phyloP scores from a whole-genome alignment of 1,140 invertebrate genomes.

The Tribolium castaneum region DNA sequence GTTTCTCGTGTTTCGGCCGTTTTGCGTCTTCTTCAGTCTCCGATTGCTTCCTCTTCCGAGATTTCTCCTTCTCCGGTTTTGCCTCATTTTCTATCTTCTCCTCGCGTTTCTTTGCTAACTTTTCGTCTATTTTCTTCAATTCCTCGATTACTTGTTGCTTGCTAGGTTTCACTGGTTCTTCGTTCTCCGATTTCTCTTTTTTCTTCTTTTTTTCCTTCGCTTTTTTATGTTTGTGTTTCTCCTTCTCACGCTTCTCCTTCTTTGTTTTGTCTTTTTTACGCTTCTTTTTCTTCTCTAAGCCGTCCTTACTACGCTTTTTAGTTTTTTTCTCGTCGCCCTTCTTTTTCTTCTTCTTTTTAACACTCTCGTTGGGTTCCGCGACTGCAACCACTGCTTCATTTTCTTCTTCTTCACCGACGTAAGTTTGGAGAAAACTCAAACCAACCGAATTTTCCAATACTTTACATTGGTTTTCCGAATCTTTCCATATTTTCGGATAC shows the following conservation, averaged over 20 bases:
- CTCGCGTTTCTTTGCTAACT: constrained; percentile 4
- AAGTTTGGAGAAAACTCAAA: constrained; percentile 58
- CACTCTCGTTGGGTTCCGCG: background rate
- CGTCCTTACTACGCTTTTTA: constrained; percentile 36
- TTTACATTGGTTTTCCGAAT: constrained; percentile 51
- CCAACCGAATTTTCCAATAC: constrained; percentile 57
- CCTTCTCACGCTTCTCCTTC: constrained; percentile 31
- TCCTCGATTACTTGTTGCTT: constrained; percentile 12
- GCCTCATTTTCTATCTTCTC: constrained; percentile 30
- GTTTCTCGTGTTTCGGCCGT: constrained; percentile 18
- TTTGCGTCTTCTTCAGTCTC: background rate
- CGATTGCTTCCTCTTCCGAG: constrained; percentile 17
- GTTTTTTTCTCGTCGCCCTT: background rate
- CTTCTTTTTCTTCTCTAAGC: constrained; percentile 45
- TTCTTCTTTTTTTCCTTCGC: constrained; percentile 44
- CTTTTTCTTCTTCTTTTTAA: constrained; percentile 32
- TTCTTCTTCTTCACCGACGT: constrained; percentile 58
- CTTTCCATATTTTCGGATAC: constrained; percentile 56
- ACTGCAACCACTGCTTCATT: constrained; percentile 19
- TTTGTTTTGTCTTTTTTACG: constrained; percentile 47
- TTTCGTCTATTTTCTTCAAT: constrained; percentile 19
- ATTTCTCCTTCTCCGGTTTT: constrained; percentile 16
- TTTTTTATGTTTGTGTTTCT: constrained; percentile 37
- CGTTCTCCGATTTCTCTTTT: constrained; percentile 15
- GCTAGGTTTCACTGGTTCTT: constrained; percentile 29